phyloP scores from a whole-genome alignment of 1,140 invertebrate genomes.

The Druon quercuslanigerum region DNA sequence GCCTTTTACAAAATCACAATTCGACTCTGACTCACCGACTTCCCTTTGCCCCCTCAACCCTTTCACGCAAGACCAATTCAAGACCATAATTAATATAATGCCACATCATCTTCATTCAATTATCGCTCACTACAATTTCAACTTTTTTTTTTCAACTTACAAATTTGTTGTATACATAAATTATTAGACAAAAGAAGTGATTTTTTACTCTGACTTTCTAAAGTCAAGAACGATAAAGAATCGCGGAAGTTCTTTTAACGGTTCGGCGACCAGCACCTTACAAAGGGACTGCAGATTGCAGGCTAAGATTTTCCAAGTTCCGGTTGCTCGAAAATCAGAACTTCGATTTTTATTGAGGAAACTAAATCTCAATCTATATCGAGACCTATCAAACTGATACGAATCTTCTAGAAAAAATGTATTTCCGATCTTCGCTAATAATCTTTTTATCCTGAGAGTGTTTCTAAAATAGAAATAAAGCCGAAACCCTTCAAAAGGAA shows the following conservation, averaged over 20 bases:
- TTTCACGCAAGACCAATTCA: not conserved
- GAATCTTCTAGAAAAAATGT: not conserved
- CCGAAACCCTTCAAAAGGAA: too few relatives aligned
- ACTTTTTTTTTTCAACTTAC: not conserved
- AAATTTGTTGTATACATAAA: too few relatives aligned
- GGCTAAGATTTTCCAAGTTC: slow-evolving; percentile 13
- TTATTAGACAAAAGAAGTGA: too few relatives aligned
- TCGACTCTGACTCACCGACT: slow-evolving; percentile 4
- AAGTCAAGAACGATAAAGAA: not conserved
- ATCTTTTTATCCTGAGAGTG: not conserved
- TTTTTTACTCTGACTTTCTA: too few relatives aligned
- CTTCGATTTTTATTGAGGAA: too few relatives aligned
- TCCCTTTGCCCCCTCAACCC: not conserved
- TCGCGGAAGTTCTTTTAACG: slow-evolving; percentile 27
- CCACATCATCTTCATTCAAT: not conserved
- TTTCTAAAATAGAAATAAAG: not conserved
- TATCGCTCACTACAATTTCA: not conserved
- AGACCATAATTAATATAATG: slow-evolving; percentile 6
- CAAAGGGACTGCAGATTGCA: slow-evolving; percentile 19
- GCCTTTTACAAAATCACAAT: slow-evolving; percentile 49
- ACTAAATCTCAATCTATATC: too few relatives aligned
- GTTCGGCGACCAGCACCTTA: slow-evolving; percentile 23
- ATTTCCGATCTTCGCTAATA: not conserved
- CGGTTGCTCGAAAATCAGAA: slow-evolving; percentile 8
- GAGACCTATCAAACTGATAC: too few relatives aligned